These are phyloP conservation scores for Percopsis transmontana DNA, from an alignment of 2,113 vertebrate genomes.

Conservation along the genomic window DNA sequence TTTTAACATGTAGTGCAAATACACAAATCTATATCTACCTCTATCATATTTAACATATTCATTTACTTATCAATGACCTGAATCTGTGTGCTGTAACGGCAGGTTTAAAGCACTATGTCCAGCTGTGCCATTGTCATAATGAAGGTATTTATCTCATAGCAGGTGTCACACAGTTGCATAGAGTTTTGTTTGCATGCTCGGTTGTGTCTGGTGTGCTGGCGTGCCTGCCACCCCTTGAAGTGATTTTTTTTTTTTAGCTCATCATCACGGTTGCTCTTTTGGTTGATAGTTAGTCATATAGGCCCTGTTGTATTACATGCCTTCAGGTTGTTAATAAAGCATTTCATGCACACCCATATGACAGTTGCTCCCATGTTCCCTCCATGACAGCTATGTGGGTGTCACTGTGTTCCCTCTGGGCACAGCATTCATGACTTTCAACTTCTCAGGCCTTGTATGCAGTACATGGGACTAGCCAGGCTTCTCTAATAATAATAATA, in stretches of 20 bases:
- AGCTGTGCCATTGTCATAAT: slow-evolving; percentile 5
- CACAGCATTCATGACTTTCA: neutral
- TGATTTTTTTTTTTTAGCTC: slow-evolving; percentile 15
- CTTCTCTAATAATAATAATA: no score
- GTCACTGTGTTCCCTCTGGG: slow-evolving; percentile 44
- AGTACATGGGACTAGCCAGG: no score
- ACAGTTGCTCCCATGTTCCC: slow-evolving; percentile 32
- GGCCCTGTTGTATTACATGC: slow-evolving; percentile 17
- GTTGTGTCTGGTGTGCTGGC: slow-evolving; percentile 24
- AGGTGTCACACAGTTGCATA: neutral
- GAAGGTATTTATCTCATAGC: slow-evolving; percentile 8
- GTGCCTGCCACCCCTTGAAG: neutral
- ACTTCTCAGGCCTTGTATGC: neutral
- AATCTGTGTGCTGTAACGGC: neutral
- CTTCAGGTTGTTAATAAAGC: slow-evolving; percentile 46
- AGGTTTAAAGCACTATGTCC: neutral
- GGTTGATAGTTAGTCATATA: slow-evolving; percentile 46
- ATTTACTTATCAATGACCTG: neutral
- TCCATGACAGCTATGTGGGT: slow-evolving; percentile 54
- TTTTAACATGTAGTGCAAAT: neutral
- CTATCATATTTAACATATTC: neutral
- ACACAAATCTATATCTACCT: neutral
- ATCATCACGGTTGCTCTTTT: slow-evolving; percentile 9
- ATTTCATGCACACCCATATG: slow-evolving; percentile 39
- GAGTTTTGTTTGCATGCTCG: slow-evolving; percentile 3